These are phyloP conservation scores for Betta splendens DNA, from an alignment of 2,797 vertebrate species.

Conservation along the genomic window DNA sequence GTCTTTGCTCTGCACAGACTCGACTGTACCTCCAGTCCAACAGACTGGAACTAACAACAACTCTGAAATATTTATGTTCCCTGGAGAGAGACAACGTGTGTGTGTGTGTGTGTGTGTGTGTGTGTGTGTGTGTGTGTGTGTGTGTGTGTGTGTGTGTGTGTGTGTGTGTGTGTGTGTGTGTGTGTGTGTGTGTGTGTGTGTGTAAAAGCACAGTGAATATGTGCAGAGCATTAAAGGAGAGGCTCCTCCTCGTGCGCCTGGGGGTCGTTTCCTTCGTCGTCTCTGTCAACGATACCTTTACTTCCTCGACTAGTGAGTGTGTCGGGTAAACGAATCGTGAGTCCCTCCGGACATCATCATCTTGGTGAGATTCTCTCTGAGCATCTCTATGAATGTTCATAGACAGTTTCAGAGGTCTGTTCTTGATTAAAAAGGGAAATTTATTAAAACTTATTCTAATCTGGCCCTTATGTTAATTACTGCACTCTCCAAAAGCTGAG, in stretches of 20 bases:
- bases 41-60: slow-evolving; percentile 79
- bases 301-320: neutral
- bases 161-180: slow-evolving; percentile 22
- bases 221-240: slow-evolving; percentile 48
- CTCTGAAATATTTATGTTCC: slow-evolving; percentile 78
- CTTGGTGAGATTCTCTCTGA: neutral
- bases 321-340: neutral
- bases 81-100: slow-evolving; percentile 30
- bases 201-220: slow-evolving; percentile 36
- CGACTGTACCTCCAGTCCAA: slow-evolving; percentile 41
- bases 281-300: slow-evolving; percentile 10
- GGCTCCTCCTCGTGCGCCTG: slow-evolving; percentile 17
- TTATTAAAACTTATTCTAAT: too few species aligned
- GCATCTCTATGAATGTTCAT: too few species aligned
- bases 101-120: slow-evolving; percentile 17
- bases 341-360: neutral
- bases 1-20: slow-evolving; percentile 39
- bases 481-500: too few species aligned
- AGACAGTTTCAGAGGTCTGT: too few species aligned
- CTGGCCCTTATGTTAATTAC: too few species aligned
- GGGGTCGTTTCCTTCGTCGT: slow-evolving; percentile 24
- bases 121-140: slow-evolving; percentile 26
- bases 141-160: slow-evolving; percentile 22
- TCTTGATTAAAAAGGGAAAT: too few species aligned
- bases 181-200: slow-evolving; percentile 25